Evolutionary conservation across 2,888 invertebrate genomes (phyloP), one percentile per base, ranked within the genome.

Genomic region (Eurois occulta): DNA sequence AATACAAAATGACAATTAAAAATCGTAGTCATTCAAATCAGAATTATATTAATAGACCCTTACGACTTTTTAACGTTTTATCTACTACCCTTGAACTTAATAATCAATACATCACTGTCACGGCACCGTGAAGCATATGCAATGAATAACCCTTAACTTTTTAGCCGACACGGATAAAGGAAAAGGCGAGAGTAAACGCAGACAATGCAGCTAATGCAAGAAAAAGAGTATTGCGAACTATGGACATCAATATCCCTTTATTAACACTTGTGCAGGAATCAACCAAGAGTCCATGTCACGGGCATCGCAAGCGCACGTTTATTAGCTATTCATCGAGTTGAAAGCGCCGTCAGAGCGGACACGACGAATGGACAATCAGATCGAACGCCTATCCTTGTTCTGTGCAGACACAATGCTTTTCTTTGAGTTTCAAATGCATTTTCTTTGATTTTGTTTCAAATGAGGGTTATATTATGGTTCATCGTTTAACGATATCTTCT

Each of bases 291-390:
- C 72, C 78, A 65, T 78, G 81, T 83, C 86, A 82, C 75, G 72
- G 72, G 55, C 72, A 48, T 80, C 75, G 77, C 66, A 87, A 86
- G 90, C 88, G 90, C 65, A 78, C 89, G 90, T 91, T 93, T 94
- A 95, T 93, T 90, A 93, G 92, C 95, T 93, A 95, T 96, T 95
- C 95, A 95, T 91, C 89, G 92, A 73, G 83, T 83, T 93, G 92
- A 93, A 93, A 93, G 92, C 90, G 84, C 89, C 88, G 92, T 92
- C 92, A 91, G 88, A 69, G 87, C 88, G 75, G 68, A 85, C 91
- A 90, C 90, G 86, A 86, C 87, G 87, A 91, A 91, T 90, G 91
- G 91, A 92, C 88, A 91, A 89, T 90, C 88, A 82, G 89, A 90
- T 91, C 85, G 85, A 90, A 88, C 76, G 86, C 85, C 78, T 78